A percentile compares a stretch with the other conserved stretches of the same genome.
Conservation (phyloP, 1,140 invertebrate genomes). For the Cheumatopsyche charites region DNA sequence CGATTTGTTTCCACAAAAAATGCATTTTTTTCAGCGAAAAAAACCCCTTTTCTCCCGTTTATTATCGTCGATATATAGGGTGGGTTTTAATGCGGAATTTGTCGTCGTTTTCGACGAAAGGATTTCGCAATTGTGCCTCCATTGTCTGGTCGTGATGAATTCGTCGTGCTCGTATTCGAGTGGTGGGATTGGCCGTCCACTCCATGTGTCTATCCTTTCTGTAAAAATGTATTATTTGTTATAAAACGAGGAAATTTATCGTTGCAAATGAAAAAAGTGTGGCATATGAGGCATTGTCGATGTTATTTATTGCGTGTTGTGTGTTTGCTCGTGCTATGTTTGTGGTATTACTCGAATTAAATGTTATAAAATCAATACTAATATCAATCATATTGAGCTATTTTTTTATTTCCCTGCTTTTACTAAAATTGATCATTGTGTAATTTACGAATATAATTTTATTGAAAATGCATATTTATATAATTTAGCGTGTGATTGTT, state of each 20-base stretch:
- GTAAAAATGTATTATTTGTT: no score
- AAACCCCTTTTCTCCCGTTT: not conserved
- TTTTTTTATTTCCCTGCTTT: no score
- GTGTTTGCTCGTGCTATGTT: slow-evolving; percentile 2
- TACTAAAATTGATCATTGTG: no score
- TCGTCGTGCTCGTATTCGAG: slow-evolving; percentile 35
- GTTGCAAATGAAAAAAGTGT: slow-evolving; percentile 38
- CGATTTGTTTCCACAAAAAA: not conserved
- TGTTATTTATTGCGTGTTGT: slow-evolving; percentile 20
- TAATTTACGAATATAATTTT: no score
- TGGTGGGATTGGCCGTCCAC: slow-evolving; percentile 28
- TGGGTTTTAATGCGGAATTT: slow-evolving; percentile 47
- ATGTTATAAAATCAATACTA: no score
- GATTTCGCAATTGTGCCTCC: slow-evolving; percentile 25
- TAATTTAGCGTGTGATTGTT: no score
- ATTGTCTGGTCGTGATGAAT: slow-evolving; percentile 39
- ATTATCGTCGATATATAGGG: slow-evolving; percentile 19
- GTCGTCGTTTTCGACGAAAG: slow-evolving; percentile 41
- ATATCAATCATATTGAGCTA: no score
- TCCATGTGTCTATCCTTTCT: slow-evolving; percentile 1
- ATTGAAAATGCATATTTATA: no score
- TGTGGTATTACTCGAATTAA: not conserved
- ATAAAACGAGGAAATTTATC: slow-evolving; percentile 31
- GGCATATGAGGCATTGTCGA: not conserved
- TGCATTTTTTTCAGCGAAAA: slow-evolving; percentile 23